Evolutionary conservation across 2,797 vertebrate species (phyloP).

Genomic region (Dendrocincla tyrannina): DNA sequence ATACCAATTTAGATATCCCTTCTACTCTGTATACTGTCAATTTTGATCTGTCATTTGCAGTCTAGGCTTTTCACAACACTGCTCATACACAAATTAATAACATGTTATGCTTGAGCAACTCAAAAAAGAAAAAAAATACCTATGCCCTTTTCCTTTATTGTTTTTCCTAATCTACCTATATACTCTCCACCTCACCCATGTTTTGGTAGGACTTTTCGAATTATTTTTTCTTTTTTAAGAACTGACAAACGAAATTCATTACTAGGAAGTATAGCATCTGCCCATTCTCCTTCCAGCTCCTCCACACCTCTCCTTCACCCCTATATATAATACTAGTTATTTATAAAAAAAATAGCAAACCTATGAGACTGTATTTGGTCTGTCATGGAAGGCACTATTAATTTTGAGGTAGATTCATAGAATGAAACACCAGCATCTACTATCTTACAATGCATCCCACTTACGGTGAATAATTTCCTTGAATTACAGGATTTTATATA

Average conservation of each 20-base stretch:
- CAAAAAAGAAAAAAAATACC: background rate
- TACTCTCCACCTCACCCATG: rapidly evolving
- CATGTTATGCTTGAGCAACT: background rate
- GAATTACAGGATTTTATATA: background rate
- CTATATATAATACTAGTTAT: background rate
- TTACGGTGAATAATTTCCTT: background rate
- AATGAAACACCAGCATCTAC: background rate
- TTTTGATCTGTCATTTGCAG: background rate
- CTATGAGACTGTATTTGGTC: background rate
- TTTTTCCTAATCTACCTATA: background rate
- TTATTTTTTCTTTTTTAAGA: background rate
- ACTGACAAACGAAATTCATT: background rate
- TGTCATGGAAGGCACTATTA: background rate
- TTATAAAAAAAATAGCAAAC: background rate
- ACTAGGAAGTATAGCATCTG: background rate
- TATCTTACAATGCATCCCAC: background rate
- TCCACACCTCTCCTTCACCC: background rate
- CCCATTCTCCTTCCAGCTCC: background rate
- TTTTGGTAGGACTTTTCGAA: background rate
- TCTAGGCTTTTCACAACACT: background rate
- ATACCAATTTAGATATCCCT: conserved; percentile 12
- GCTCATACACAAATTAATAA: background rate
- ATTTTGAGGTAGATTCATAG: background rate
- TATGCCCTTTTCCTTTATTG: background rate
- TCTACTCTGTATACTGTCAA: conserved; percentile 37